Conservation (phyloP, 2,797 vertebrate genomes). For the Gambelia wislizenii region DNA sequence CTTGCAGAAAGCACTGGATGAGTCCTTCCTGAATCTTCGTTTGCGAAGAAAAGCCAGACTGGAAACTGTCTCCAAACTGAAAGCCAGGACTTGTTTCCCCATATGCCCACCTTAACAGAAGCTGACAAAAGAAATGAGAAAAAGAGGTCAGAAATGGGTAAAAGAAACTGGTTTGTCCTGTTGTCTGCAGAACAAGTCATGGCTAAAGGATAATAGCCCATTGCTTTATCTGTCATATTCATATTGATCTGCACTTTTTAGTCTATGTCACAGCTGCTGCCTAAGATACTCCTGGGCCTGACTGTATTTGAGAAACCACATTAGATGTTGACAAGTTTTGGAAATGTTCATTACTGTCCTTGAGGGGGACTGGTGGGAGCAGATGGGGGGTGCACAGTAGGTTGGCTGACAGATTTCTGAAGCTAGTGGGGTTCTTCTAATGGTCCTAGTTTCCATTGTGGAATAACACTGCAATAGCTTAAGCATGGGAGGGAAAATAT, state of each 20-base stretch:
- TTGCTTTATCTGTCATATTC: neutral
- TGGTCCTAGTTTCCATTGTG: neutral
- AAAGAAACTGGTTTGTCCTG: neutral
- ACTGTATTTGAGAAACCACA: slow-evolving; percentile 15
- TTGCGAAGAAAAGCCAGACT: too few species aligned
- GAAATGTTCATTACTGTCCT: neutral
- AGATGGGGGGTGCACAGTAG: neutral
- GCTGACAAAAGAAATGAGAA: neutral
- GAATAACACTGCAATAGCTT: neutral
- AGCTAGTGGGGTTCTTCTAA: neutral
- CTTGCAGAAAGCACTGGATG: too few species aligned
- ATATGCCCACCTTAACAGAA: neutral
- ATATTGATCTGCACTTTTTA: neutral
- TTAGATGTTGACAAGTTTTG: slow-evolving; percentile 7
- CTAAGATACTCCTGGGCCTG: neutral
- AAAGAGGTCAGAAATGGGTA: neutral
- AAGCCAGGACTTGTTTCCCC: neutral
- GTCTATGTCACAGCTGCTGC: neutral
- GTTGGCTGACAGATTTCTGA: neutral
- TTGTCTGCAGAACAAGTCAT: neutral
- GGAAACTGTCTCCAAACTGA: too few species aligned
- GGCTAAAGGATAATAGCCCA: neutral
- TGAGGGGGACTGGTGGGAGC: neutral
- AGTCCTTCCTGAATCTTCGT: too few species aligned
- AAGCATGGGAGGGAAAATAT: neutral